These are phyloP conservation scores for Matsumurasca onukii DNA, from an alignment of 1,140 invertebrate species.

Conservation along the genomic window DNA sequence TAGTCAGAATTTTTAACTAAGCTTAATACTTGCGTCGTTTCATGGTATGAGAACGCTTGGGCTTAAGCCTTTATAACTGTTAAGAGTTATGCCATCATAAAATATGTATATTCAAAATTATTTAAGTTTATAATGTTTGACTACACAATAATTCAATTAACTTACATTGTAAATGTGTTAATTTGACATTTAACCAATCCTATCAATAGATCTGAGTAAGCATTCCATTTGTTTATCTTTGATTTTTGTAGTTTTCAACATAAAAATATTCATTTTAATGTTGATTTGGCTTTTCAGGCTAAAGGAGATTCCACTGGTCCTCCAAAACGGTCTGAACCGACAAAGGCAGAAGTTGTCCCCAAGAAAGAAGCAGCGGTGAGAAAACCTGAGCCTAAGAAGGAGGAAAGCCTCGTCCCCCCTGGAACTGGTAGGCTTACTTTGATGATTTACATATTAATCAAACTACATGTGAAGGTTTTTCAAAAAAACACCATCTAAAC, in stretches of 20 bases:
- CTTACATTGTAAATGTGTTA: neutral
- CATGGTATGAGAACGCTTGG: too few species aligned
- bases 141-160: neutral
- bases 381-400: neutral
- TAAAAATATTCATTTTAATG: too few species aligned
- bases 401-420: slow-evolving; percentile 8
- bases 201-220: too few species aligned
- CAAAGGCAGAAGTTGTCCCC: slow-evolving; percentile 31
- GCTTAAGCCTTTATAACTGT: too few species aligned
- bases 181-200: neutral
- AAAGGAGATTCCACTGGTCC: slow-evolving; percentile 41
- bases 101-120: too few species aligned
- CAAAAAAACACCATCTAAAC: too few species aligned
- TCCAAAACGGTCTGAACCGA: slow-evolving; percentile 22
- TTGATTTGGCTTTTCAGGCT: slow-evolving; percentile 39
- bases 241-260: neutral
- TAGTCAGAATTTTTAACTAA: neutral
- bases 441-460: too few species aligned
- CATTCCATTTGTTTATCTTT: too few species aligned
- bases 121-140: too few species aligned
- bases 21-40: too few species aligned
- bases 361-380: slow-evolving; percentile 15
- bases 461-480: too few species aligned
- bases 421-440: slow-evolving; percentile 9
- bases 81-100: too few species aligned